A percentile compares a stretch with the other conserved stretches of the same genome.
phyloP scores from a whole-genome alignment of 2,888 invertebrate genomes.

The Eremobia ochroleuca region DNA sequence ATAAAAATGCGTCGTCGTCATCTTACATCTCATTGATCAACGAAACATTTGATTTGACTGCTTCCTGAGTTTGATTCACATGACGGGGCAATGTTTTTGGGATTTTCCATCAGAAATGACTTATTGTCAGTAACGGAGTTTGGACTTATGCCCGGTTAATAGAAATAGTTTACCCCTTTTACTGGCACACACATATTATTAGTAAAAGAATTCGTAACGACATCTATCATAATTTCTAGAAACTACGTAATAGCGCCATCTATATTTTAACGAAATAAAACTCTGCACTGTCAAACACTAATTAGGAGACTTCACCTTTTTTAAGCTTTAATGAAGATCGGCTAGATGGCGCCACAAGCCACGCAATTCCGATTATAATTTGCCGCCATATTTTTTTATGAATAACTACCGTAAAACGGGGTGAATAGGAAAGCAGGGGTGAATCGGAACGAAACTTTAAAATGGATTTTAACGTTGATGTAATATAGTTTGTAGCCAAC shows the following conservation, averaged over 20 bases:
- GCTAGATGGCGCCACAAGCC: slow-evolving; percentile 15
- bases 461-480: no score
- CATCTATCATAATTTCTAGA: not conserved
- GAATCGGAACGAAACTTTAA: no score
- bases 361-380: no score
- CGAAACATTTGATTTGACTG: not conserved
- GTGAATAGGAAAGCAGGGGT: no score
- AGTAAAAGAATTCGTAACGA: not conserved
- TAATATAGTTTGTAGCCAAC: no score
- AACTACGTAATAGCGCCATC: not conserved
- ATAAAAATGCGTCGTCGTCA: not conserved
- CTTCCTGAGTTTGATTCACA: not conserved
- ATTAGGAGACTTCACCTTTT: not conserved
- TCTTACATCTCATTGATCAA: slow-evolving; percentile 1
- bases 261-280: not conserved
- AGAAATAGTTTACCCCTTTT: not conserved
- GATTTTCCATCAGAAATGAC: not conserved
- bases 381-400: no score
- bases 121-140: not conserved
- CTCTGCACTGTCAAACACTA: not conserved
- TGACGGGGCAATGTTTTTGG: not conserved
- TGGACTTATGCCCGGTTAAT: not conserved
- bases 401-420: no score
- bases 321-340: not conserved
- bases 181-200: not conserved